These are phyloP conservation scores for Agrotis puta DNA, from an alignment of 2,888 invertebrate species.

Conservation along the genomic window DNA sequence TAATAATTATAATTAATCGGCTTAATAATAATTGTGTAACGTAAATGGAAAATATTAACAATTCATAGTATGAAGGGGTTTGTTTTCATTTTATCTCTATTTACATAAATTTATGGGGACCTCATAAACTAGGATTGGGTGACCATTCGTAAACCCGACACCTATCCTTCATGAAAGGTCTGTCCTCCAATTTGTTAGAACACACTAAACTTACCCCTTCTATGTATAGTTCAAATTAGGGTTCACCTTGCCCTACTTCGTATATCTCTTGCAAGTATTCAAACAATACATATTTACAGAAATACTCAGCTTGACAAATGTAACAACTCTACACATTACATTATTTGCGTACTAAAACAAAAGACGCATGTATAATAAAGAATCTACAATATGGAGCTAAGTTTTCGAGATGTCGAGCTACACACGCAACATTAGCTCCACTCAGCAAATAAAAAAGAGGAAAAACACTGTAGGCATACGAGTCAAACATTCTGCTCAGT, in stretches of 20 bases:
- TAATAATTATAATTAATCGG: background rate
- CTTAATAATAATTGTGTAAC: slow-evolving; percentile 3
- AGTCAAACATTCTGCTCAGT: slow-evolving; percentile 66
- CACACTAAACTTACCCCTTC: slow-evolving; percentile 48
- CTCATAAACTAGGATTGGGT: slow-evolving; percentile 45
- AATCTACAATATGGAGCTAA: slow-evolving; percentile 69
- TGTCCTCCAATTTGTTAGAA: slow-evolving; percentile 52
- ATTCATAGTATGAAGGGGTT: background rate
- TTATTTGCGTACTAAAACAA: slow-evolving; percentile 42
- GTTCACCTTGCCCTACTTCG: slow-evolving; percentile 33
- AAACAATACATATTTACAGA: slow-evolving; percentile 54
- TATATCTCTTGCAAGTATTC: slow-evolving; percentile 37
- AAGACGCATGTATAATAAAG: slow-evolving; percentile 64
- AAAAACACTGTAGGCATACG: slow-evolving; percentile 63
- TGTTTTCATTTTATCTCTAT: slow-evolving; percentile 31
- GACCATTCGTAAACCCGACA: slow-evolving; percentile 53
- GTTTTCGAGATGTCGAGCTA: slow-evolving; percentile 58
- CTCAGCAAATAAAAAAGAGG: slow-evolving; percentile 68
- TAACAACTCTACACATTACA: slow-evolving; percentile 12
- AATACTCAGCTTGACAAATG: slow-evolving; percentile 45
- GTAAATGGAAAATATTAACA: slow-evolving; percentile 17
- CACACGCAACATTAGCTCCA: slow-evolving; percentile 67
- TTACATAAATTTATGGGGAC: slow-evolving; percentile 41
- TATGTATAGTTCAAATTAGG: slow-evolving; percentile 52
- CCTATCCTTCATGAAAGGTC: slow-evolving; percentile 57